Percentiles rank a stretch among this genome's conserved stretches.
phyloP scores from a whole-genome alignment of 1,140 invertebrate genomes.

The Ostrea edulis region DNA sequence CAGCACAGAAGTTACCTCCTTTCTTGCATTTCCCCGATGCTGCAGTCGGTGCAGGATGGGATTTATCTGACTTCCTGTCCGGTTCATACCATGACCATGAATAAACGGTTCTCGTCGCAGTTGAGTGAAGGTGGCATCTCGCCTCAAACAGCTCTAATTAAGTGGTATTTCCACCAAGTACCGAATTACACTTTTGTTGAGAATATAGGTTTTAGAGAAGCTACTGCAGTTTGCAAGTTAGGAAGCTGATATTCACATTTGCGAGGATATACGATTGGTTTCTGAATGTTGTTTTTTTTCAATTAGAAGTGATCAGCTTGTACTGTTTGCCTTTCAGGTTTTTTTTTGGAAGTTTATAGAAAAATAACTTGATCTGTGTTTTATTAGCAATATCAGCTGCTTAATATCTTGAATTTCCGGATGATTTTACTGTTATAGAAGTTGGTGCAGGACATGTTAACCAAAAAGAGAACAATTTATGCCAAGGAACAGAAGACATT shows the following conservation, averaged over 20 bases:
- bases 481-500: too few relatives aligned
- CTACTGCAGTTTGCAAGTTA: conserved; percentile 11
- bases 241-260: neutral
- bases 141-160: conserved; percentile 56
- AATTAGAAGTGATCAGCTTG: neutral
- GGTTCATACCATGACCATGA: conserved; percentile 58
- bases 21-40: conserved; percentile 45
- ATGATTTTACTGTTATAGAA: too few relatives aligned
- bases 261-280: neutral
- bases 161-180: conserved; percentile 58
- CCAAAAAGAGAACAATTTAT: too few relatives aligned
- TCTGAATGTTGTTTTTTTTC: neutral
- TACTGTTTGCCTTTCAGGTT: too few relatives aligned
- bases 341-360: too few relatives aligned
- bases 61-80: conserved; percentile 65
- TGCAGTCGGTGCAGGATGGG: conserved; percentile 62
- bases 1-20: conserved; percentile 44
- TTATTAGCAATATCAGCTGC: too few relatives aligned
- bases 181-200: conserved; percentile 37
- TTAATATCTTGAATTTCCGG: too few relatives aligned
- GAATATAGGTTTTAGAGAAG: conserved; percentile 34
- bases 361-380: too few relatives aligned
- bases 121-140: conserved; percentile 44
- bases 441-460: too few relatives aligned
- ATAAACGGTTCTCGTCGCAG: conserved; percentile 50